Base-by-base conservation (phyloP, 2,113 vertebrate species). In the Cryptomyrus ogoouensis region DNA sequence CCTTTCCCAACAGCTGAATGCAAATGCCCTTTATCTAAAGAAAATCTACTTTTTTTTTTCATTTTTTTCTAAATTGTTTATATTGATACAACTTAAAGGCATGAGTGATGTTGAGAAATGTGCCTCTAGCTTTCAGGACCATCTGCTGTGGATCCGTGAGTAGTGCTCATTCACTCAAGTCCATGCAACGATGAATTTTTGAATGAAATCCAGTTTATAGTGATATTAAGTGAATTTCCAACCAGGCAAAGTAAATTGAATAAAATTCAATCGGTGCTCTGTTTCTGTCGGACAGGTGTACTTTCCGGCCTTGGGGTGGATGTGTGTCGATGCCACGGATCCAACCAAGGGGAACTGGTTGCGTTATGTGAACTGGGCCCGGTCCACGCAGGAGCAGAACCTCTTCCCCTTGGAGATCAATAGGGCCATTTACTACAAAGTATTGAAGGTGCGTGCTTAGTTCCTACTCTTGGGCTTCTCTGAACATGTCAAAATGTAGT, bases 241-340 rank as follows among this genome's bases (percentile, higher is more conserved):
- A 19, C 35, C 13, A 80, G 31, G n/a, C 74, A 80, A 3, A 39
- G 35, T 39, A 39, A 24, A 85, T 13, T 87, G 39, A 46, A 24
- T 87, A 27, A 31, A 50, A 87, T 31, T 49, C 24, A 49, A 52
- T 2, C 0, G 62, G 85, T 90, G 35, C n/a, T 31, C 31, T 84
- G n/a, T 3, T 53, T 39, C 17, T 47, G 21, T 84, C 0, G 74
- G 49, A 46, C 89, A 93, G 98, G 97, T 98, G 0, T 98, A 99
- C 91, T 99, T 98, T 92, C 98, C 97, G 7, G 96, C 97, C 35
- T 89, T 97, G 92, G 97, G 97, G 3, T 98, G 98, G 97, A 98
- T 98, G 97, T 99, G 98, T 93, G 95, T 99, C 1, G 98, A 98
- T 49, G 98, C 98, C 92, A 98, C 98, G 0, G 97, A 99, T 90